Conservation (phyloP, 2,888 invertebrate genomes). For the Furcula furcula region DNA sequence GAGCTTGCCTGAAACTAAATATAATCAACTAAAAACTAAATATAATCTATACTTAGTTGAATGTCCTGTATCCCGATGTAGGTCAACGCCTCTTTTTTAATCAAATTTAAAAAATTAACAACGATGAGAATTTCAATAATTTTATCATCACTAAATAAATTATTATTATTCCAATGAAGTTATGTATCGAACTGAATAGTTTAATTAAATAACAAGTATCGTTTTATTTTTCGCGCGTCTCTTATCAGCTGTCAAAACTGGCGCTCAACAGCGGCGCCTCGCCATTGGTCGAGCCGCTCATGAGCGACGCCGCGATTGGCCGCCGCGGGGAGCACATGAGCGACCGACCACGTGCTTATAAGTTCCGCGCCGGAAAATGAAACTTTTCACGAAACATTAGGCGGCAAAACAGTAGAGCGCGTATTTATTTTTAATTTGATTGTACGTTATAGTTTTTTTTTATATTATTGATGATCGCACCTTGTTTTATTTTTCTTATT, state of each 20-base stretch:
- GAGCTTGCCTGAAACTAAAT: too few relatives aligned
- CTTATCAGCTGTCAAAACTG: slow-evolving; percentile 72
- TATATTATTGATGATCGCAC: not conserved
- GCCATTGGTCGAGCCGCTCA: slow-evolving; percentile 60
- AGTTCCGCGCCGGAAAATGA: slow-evolving; percentile 59
- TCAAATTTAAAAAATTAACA: too few relatives aligned
- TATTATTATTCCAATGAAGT: too few relatives aligned
- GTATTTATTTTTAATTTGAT: not conserved
- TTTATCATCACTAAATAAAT: too few relatives aligned
- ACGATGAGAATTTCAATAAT: too few relatives aligned
- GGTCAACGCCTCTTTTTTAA: too few relatives aligned
- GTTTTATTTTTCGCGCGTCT: slow-evolving; percentile 38
- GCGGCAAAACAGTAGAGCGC: slow-evolving; percentile 5
- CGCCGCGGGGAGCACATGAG: slow-evolving; percentile 64
- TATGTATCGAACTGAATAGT: too few relatives aligned
- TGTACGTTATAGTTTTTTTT: not conserved
- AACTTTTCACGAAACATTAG: slow-evolving; percentile 56
- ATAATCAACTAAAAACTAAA: too few relatives aligned
- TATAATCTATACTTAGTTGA: too few relatives aligned
- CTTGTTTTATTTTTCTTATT: too few relatives aligned
- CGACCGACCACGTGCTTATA: slow-evolving; percentile 77
- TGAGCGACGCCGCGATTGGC: slow-evolving; percentile 71
- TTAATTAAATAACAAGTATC: too few relatives aligned
- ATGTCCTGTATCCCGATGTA: too few relatives aligned
- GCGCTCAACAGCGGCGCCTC: slow-evolving; percentile 64